phyloP scores from a whole-genome alignment of 2,888 invertebrate species.

The Poecilus cupreus region DNA sequence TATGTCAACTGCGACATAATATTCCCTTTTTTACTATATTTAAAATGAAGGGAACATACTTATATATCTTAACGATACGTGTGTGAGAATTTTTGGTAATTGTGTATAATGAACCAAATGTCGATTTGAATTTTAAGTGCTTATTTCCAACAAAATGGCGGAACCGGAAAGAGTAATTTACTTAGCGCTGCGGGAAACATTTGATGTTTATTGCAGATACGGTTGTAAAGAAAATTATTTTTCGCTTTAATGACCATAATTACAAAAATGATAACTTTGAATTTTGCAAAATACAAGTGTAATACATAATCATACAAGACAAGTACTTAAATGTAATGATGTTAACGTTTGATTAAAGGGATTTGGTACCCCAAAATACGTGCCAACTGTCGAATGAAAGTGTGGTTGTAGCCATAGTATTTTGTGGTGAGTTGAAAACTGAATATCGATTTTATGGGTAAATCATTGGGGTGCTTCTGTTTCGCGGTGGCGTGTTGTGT shows the following conservation, averaged over 20 bases:
- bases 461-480: too few species aligned
- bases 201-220: slow-evolving; percentile 19
- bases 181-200: neutral
- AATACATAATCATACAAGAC: neutral
- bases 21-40: neutral
- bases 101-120: neutral
- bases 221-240: slow-evolving; percentile 13
- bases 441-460: too few species aligned
- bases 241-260: neutral
- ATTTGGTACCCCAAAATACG: too few species aligned
- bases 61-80: neutral
- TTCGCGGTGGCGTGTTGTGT: too few species aligned
- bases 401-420: too few species aligned
- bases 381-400: too few species aligned
- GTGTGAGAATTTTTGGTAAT: neutral
- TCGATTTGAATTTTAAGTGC: slow-evolving; percentile 7
- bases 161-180: slow-evolving; percentile 6
- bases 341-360: too few species aligned
- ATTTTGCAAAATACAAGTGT: neutral
- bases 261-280: neutral
- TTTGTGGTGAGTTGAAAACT: too few species aligned
- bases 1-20: too few species aligned
- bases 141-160: slow-evolving; percentile 5
- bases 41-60: neutral
- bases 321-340: neutral